Evolutionary conservation across 2,888 invertebrate genomes (phyloP), one percentile per base, ranked within the genome.

Genomic region (Latrodectus elegans): DNA sequence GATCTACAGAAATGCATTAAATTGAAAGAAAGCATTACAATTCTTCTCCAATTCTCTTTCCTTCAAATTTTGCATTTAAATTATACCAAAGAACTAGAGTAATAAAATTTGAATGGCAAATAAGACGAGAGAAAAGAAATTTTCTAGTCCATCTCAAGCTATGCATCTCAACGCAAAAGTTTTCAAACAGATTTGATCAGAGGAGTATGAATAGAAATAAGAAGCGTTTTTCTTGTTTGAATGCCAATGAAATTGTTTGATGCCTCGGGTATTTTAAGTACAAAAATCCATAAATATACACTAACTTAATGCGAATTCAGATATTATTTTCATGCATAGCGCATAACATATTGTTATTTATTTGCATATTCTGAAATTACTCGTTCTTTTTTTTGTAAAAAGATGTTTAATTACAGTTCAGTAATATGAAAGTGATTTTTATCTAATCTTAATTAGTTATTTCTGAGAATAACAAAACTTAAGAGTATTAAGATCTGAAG

Each of bases 61-160:
- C 78, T 78, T 60, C 60, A 79, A 84, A 70, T 85, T 85, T 85
- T 79, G 52, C 79, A 85, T 85, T 79, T 85, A 85, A 85, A 85
- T 79, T 79, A 79, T 68, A 38, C 49, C 53, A 3, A 51, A 67
- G 49, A 71, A 60, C 55, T 60, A 53, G 26, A 68, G 73, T 73
- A 79, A 79, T 65, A 79, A 79, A 55, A 85, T 79, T 73, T 85
- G 84, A 85, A 85, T 60, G 68, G 68, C 84, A 85, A 79, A 79
- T 85, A 74, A 17, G 74, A 53, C 9, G 73, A 72, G 9, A 55
- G 17, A 51, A 79, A 73, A 26, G 60, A 53, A 53, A 53, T 15
- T 73, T 79, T 68, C 26, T 55, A 22, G 15, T 70, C 65, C 72
- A 26, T 15, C 49, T 60, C 55, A 15, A 38, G 68, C 79, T 22